phyloP scores from a whole-genome alignment of 2,888 invertebrate genomes.

The Brenthis hecate region DNA sequence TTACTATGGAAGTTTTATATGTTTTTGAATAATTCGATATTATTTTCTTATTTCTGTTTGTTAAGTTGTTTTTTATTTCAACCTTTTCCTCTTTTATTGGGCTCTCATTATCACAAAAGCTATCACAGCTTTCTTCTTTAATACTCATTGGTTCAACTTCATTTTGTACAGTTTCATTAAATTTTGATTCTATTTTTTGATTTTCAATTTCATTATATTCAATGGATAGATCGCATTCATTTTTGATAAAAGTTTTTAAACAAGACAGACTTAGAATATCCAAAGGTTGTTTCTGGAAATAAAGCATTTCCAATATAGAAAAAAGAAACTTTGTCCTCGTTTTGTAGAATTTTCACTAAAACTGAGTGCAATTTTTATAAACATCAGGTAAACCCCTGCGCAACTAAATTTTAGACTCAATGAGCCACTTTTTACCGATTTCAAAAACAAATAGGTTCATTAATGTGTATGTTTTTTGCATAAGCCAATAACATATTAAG shows the following conservation, averaged over 20 bases:
- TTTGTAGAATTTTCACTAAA: no score
- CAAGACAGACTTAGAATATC: not conserved
- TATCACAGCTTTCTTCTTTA: constrained; percentile 4
- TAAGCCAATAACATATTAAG: no score
- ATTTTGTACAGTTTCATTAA: not conserved
- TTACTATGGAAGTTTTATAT: not conserved
- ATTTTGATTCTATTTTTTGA: not conserved
- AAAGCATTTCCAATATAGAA: not conserved
- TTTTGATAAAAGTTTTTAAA: not conserved
- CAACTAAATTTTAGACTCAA: no score
- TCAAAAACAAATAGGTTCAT: no score
- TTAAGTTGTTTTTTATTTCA: not conserved
- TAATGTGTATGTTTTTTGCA: no score
- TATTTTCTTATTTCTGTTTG: not conserved
- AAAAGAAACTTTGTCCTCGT: not conserved
- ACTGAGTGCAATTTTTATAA: no score
- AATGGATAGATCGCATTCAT: not conserved
- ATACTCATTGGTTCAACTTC: not conserved
- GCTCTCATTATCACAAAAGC: not conserved
- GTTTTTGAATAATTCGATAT: not conserved
- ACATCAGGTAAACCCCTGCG: no score
- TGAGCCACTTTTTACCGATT: no score
- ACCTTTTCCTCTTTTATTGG: not conserved
- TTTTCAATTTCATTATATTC: not conserved
- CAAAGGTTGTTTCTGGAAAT: not conserved